Conservation (phyloP, 92 coral and sea anemone species). For the Epizoanthus illoricatus region DNA sequence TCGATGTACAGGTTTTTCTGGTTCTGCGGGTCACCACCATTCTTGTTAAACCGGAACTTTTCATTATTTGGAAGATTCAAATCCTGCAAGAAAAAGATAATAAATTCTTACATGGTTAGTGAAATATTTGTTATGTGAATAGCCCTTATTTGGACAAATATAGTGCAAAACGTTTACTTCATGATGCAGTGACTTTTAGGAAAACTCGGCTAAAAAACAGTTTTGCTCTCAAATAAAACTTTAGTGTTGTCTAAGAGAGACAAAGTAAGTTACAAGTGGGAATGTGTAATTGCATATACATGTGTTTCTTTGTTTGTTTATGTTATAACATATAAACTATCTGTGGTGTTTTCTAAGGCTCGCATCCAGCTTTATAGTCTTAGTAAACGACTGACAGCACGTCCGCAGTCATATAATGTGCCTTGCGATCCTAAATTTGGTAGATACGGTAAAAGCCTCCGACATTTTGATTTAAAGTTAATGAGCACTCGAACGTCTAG, state of each 20-base stretch:
- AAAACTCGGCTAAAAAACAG: background rate
- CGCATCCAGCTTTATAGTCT: no score
- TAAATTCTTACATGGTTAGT: background rate
- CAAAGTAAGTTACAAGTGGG: no score
- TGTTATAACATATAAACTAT: no score
- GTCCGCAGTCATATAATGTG: no score
- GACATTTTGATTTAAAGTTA: background rate
- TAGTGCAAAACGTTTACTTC: background rate
- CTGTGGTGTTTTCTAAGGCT: no score
- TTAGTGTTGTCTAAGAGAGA: no score
- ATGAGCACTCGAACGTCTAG: no score
- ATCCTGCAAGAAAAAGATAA: background rate
- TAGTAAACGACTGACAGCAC: no score
- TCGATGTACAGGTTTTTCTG: background rate
- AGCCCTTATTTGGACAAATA: background rate
- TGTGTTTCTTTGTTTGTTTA: no score
- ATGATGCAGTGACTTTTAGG: background rate
- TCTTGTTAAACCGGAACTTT: conserved; percentile 22
- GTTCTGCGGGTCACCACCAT: conserved; percentile 6
- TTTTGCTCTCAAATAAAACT: no score
- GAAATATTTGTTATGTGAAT: background rate
- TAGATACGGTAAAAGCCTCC: background rate
- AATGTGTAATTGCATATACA: no score
- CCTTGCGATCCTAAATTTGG: no score
- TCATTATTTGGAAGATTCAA: conserved; percentile 7